Conservation (phyloP, 1,140 invertebrate species). For the Trichonephila clavipes region DNA sequence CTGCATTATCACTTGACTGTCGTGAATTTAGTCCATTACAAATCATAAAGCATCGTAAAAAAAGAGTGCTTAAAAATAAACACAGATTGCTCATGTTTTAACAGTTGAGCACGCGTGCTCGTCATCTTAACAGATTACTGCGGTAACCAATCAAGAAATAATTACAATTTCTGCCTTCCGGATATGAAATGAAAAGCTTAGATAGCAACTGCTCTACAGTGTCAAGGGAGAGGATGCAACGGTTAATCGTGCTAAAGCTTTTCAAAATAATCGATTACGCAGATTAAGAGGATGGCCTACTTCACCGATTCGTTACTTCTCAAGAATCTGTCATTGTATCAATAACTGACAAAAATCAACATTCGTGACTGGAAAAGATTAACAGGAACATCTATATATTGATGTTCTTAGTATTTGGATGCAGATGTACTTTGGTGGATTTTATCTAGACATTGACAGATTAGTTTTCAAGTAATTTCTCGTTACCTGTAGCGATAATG, state of each 20-base stretch:
- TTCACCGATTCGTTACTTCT: not conserved
- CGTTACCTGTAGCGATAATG: too few species aligned
- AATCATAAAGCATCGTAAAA: too few species aligned
- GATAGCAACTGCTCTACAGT: not conserved
- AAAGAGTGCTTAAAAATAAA: too few species aligned
- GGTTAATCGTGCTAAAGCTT: not conserved
- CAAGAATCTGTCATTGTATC: not conserved
- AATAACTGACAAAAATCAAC: not conserved
- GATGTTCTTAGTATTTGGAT: too few species aligned
- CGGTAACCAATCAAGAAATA: not conserved
- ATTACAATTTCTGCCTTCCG: not conserved
- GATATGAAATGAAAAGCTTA: not conserved
- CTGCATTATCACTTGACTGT: too few species aligned
- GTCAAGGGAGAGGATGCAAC: not conserved
- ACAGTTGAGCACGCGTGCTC: not conserved
- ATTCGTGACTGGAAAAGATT: not conserved
- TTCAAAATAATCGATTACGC: not conserved
- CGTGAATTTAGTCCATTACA: too few species aligned
- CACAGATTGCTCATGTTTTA: too few species aligned
- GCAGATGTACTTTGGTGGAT: too few species aligned
- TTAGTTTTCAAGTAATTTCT: too few species aligned
- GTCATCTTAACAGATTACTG: not conserved
- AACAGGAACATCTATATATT: not conserved
- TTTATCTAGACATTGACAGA: too few species aligned
- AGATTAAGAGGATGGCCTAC: constrained; percentile 29